Conservation (phyloP, 2,888 invertebrate genomes). For the Muscina levida region DNA sequence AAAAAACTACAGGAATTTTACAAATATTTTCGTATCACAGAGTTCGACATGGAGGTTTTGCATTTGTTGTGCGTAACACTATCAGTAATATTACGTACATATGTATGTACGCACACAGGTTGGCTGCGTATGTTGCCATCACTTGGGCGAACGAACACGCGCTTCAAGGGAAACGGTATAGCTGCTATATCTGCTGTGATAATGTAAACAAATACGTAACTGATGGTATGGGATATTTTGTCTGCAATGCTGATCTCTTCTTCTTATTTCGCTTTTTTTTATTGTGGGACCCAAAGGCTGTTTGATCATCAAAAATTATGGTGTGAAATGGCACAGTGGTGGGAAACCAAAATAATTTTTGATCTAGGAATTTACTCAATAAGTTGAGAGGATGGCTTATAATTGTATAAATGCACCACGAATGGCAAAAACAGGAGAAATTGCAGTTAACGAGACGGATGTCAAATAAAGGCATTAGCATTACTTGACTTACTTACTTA, state of each 20-base stretch:
- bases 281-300: constrained; percentile 31
- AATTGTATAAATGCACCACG: too few relatives aligned
- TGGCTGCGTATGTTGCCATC: constrained; percentile 54
- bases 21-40: not conserved
- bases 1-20: constrained; percentile 21
- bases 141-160: too few relatives aligned
- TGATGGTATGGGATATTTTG: constrained; percentile 28
- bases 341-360: constrained; percentile 1
- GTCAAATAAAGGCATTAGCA: too few relatives aligned
- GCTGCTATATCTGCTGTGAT: constrained; percentile 33
- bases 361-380: too few relatives aligned
- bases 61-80: too few relatives aligned
- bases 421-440: too few relatives aligned
- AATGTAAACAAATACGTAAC: constrained; percentile 51
- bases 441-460: too few relatives aligned
- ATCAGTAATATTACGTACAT: too few relatives aligned
- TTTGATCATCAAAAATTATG: constrained; percentile 20
- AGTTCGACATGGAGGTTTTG: not conserved
- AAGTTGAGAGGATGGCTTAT: too few relatives aligned
- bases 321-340: constrained; percentile 8
- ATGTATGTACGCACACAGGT: constrained; percentile 31
- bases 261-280: constrained; percentile 7
- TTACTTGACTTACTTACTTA: too few relatives aligned
- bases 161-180: too few relatives aligned
- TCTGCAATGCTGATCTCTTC: not conserved